These are phyloP conservation scores for Climacteris rufus DNA, from an alignment of 2,113 vertebrate species.

Conservation along the genomic window DNA sequence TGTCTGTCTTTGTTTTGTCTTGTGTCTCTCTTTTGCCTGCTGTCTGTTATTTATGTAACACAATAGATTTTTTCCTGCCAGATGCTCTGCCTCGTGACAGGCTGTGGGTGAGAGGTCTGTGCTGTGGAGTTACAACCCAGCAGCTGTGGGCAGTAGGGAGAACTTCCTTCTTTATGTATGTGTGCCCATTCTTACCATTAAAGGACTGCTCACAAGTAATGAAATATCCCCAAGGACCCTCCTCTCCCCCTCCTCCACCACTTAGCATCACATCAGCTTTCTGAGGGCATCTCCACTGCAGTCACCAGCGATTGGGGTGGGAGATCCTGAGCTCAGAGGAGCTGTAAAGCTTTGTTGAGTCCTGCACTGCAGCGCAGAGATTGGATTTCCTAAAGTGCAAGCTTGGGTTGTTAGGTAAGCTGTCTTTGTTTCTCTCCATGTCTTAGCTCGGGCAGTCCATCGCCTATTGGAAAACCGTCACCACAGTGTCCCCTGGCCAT, in stretches of 20 bases:
- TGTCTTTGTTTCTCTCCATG: background rate
- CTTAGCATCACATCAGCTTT: slow-evolving; percentile 25
- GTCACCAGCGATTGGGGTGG: background rate
- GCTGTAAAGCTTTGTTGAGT: background rate
- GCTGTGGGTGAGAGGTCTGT: slow-evolving; percentile 50
- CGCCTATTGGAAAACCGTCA: slow-evolving; percentile 86
- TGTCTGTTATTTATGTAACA: slow-evolving; percentile 51
- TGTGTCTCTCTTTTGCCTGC: background rate
- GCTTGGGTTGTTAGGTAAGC: background rate
- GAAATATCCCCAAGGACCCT: background rate
- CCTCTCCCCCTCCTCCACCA: background rate
- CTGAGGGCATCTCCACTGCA: background rate
- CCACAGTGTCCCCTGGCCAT: slow-evolving; percentile 84
- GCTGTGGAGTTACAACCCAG: slow-evolving; percentile 6
- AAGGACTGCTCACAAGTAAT: background rate
- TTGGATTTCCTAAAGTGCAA: background rate
- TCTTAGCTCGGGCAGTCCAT: slow-evolving; percentile 84
- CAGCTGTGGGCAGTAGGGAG: background rate
- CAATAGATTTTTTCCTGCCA: slow-evolving; percentile 18
- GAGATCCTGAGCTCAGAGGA: background rate
- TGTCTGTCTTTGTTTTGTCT: slow-evolving; percentile 56
- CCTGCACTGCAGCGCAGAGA: background rate
- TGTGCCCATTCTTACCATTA: background rate
- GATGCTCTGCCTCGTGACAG: slow-evolving; percentile 2
- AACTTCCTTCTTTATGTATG: background rate